Evolutionary conservation across 2,113 vertebrate genomes (phyloP).

Genomic region (Australoheros scitulus): DNA sequence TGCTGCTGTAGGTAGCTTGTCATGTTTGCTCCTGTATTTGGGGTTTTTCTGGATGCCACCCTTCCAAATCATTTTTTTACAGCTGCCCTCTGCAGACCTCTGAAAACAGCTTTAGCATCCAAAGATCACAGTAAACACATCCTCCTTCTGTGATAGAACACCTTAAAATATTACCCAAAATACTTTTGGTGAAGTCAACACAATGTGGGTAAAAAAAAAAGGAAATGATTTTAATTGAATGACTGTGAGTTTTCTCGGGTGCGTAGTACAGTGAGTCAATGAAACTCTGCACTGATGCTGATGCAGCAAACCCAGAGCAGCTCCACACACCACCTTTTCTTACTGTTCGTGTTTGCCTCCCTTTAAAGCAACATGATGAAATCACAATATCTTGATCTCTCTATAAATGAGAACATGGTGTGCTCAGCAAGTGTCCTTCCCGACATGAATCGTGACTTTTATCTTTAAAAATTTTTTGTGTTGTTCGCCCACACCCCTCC

Average conservation of each 20-base stretch:
- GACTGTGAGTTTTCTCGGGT: not conserved
- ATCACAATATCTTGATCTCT: slow-evolving; percentile 26
- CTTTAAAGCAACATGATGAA: slow-evolving; percentile 8
- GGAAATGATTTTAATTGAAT: not conserved
- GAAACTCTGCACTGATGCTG: not conserved
- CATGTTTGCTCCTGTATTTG: not conserved
- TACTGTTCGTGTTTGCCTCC: not conserved
- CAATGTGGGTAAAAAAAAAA: not conserved
- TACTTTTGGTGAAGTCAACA: not conserved
- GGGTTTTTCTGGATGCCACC: not conserved
- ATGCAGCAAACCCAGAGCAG: slow-evolving; percentile 17
- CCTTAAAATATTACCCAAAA: not conserved
- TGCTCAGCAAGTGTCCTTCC: not conserved
- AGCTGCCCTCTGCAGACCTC: not conserved
- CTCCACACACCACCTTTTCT: not conserved
- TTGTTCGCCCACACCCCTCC: slow-evolving; percentile 1
- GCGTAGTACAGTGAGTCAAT: not conserved
- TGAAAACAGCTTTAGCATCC: not conserved
- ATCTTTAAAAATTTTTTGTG: slow-evolving; percentile 19
- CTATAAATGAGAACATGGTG: slow-evolving; percentile 1
- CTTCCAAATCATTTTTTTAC: not conserved
- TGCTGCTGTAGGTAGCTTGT: not conserved
- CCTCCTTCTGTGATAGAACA: not conserved
- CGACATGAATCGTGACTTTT: slow-evolving; percentile 32
- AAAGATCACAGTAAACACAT: not conserved